Evolutionary conservation across 2,113 vertebrate species (phyloP), one percentile per base, ranked within the genome.

Genomic region (Saguinus imperator): DNA sequence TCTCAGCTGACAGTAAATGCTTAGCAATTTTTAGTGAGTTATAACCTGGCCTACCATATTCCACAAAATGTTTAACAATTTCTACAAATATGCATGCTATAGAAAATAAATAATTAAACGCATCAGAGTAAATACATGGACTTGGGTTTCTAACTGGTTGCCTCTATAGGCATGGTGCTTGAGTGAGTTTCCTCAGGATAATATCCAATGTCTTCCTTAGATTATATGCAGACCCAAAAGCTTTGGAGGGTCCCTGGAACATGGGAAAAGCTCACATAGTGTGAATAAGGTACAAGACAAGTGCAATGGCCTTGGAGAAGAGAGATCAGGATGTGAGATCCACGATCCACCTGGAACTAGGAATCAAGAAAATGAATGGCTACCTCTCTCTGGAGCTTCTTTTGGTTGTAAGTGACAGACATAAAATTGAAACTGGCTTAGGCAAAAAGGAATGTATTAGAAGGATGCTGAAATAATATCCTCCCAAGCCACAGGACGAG

Each of bases 361-460:
- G n/a, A 70, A 48, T 64, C 85, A 18, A 77, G 73, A 35, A 68
- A 90, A 50, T 84, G 77, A 94, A 55, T 5, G 43, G 8, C 18
- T 84, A 16, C n/a, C 45, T 80, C 16, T 87, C 80, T 23, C 18
- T 10, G 48, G 55, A 93, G 83, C 12, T 50, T 87, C 45, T 66
- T 87, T 95, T 13, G 68, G 66, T 92, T 89, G 20, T 87, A 76
- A 95, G 61, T 32, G 37, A 87, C 89, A 97, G 55, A 89, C 79
- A 95, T 93, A 37, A 55, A 84, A 84, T 13, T 76, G 50, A 92
- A 73, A 75, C 43, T 27, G 20, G 50, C 45, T 89, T 94, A 52
- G 89, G 45, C 79, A 50, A 88, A 91, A 87, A 77, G 35, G 48
- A 70, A 50, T 21, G 9, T 35, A 13, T 89, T 75, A 35, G 40